Conservation (phyloP, 1,140 invertebrate species). For the Drosophila carrolli region DNA sequence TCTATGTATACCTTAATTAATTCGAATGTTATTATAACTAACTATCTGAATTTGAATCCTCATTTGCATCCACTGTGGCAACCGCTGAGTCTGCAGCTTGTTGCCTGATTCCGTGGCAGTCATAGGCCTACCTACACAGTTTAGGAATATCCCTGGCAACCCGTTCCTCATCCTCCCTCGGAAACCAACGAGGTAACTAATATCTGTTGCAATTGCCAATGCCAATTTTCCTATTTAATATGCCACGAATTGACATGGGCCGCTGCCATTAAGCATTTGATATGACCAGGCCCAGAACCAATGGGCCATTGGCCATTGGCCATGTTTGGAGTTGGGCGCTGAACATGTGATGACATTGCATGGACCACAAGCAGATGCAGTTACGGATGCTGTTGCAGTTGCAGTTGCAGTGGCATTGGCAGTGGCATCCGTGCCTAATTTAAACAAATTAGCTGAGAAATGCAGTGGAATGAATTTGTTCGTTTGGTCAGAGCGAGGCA, state of each 20-base stretch:
- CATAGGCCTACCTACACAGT: constrained; percentile 51
- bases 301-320: constrained; percentile 11
- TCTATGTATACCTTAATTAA: too few species aligned
- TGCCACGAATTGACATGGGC: constrained; percentile 80
- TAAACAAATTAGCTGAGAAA: constrained; percentile 81
- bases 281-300: constrained; percentile 53
- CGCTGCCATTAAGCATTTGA: constrained; percentile 78
- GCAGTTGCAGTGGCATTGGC: constrained; percentile 10
- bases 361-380: constrained; percentile 41
- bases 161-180: background rate
- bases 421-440: constrained; percentile 57
- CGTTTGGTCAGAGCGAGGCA: constrained; percentile 21
- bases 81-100: constrained; percentile 2
- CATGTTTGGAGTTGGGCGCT: constrained; percentile 34
- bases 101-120: constrained; percentile 5
- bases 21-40: too few species aligned
- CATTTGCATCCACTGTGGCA: constrained; percentile 38
- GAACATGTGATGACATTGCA: constrained; percentile 70
- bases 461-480: constrained; percentile 46
- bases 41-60: too few species aligned
- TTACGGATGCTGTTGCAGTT: constrained; percentile 23
- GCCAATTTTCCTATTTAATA: constrained; percentile 82
- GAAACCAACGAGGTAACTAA: constrained; percentile 50
- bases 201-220: constrained; percentile 79
- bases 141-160: constrained; percentile 4